Evolutionary conservation across 2,113 vertebrate genomes (phyloP).

Genomic region (Pogonocichla stellata): DNA sequence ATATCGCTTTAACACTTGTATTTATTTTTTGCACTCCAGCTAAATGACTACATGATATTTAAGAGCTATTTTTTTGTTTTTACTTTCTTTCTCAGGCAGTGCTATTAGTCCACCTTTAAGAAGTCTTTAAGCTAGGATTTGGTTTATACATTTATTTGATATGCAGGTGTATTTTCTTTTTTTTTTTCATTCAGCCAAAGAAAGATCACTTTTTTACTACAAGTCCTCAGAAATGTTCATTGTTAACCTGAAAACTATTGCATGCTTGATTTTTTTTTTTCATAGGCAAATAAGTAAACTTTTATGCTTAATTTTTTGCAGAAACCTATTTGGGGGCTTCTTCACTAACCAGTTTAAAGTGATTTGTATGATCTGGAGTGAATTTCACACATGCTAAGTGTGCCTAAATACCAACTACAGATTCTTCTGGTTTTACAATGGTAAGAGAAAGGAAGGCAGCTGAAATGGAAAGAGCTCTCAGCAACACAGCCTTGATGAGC

Average conservation of each 20-base stretch:
- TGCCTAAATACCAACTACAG: slow-evolving; percentile 23
- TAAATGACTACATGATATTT: background rate
- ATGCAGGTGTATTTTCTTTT: background rate
- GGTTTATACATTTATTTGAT: background rate
- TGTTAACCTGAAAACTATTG: background rate
- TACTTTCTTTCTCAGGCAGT: background rate
- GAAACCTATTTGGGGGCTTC: background rate
- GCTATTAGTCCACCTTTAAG: background rate
- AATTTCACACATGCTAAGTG: slow-evolving; percentile 2
- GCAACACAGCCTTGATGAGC: background rate
- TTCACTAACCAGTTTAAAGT: background rate
- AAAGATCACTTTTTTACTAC: background rate
- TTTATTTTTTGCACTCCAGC: slow-evolving; percentile 22
- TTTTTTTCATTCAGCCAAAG: background rate
- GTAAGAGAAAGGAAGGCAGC: background rate
- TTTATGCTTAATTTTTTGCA: background rate
- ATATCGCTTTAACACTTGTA: background rate
- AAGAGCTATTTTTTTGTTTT: background rate
- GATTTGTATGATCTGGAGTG: background rate
- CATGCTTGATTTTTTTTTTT: background rate
- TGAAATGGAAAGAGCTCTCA: slow-evolving; percentile 37
- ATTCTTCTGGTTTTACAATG: slow-evolving; percentile 34
- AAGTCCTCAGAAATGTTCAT: background rate
- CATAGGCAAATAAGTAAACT: background rate
- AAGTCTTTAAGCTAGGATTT: background rate